A percentile compares a stretch with the other conserved stretches of the same genome.
Conservation (phyloP, 2,113 vertebrate species). For the Micronycteris hirsuta region DNA sequence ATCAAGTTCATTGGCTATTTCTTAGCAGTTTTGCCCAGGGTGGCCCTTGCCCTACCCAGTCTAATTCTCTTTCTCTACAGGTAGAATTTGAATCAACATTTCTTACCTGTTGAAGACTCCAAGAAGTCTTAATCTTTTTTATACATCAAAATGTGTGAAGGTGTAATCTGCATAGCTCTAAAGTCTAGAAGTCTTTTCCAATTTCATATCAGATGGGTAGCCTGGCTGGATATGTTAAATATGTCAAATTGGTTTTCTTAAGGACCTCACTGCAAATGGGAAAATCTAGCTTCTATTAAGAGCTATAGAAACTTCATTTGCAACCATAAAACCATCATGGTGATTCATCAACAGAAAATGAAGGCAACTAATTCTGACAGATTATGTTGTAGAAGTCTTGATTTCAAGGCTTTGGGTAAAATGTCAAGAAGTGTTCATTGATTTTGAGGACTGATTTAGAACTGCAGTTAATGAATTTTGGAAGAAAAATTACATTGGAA, state of each 20-base stretch:
- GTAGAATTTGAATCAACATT: constrained; percentile 15
- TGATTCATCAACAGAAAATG: not conserved
- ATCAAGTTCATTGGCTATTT: not conserved
- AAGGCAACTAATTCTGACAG: not conserved
- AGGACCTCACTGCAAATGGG: not conserved
- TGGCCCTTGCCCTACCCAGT: not conserved
- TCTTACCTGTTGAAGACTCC: not conserved
- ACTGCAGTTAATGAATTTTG: not conserved
- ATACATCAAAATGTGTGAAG: constrained; percentile 24
- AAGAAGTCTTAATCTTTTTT: constrained; percentile 38
- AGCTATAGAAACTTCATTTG: not conserved
- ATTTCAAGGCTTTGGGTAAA: not conserved
- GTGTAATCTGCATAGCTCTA: constrained; percentile 18
- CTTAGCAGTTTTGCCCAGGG: not conserved
- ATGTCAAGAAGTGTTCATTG: not conserved
- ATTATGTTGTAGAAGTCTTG: not conserved
- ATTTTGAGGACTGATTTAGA: not conserved
- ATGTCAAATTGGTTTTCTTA: constrained; percentile 3
- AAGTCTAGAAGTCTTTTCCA: constrained; percentile 5
- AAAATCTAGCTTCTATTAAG: not conserved
- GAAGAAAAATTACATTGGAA: not conserved
- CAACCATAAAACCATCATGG: not conserved
- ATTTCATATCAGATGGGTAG: not conserved
- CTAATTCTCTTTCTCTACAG: not conserved
- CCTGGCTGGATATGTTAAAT: not conserved